Conservation (phyloP, 2,797 vertebrate genomes). For the Alosa sapidissima region DNA sequence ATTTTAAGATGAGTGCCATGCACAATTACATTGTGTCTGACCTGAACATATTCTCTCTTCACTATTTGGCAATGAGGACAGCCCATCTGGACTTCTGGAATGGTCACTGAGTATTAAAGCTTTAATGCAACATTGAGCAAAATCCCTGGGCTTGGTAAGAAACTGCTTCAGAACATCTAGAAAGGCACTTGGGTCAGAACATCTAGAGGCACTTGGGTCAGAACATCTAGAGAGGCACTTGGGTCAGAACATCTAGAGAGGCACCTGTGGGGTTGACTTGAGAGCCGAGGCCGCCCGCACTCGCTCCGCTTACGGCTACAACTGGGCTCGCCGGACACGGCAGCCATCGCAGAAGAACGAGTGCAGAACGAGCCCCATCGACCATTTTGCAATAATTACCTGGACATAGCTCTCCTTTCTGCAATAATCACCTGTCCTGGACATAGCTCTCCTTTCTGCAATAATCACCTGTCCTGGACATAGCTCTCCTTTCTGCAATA, state of each 20-base stretch:
- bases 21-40: constrained; percentile 56
- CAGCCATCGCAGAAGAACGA: background rate
- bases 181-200: constrained; percentile 57
- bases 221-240: constrained; percentile 53
- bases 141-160: constrained; percentile 42
- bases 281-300: constrained; percentile 41
- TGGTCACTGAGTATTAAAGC: constrained; percentile 65
- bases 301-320: background rate
- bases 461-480: too few relatives aligned
- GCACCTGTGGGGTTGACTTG: constrained; percentile 59
- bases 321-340: background rate
- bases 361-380: background rate
- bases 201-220: constrained; percentile 56
- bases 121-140: constrained; percentile 41
- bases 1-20: constrained; percentile 50
- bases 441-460: background rate
- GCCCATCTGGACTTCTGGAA: constrained; percentile 63
- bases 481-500: too few relatives aligned
- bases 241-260: constrained; percentile 40
- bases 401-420: too few relatives aligned
- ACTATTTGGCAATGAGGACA: constrained; percentile 45
- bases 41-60: constrained; percentile 63
- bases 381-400: background rate
- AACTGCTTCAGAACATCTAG: constrained; percentile 13
- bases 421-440: too few relatives aligned